A percentile compares a stretch with the other conserved stretches of the same genome.
Conservation (phyloP, 2,888 invertebrate species). For the Slavum lentiscoides region DNA sequence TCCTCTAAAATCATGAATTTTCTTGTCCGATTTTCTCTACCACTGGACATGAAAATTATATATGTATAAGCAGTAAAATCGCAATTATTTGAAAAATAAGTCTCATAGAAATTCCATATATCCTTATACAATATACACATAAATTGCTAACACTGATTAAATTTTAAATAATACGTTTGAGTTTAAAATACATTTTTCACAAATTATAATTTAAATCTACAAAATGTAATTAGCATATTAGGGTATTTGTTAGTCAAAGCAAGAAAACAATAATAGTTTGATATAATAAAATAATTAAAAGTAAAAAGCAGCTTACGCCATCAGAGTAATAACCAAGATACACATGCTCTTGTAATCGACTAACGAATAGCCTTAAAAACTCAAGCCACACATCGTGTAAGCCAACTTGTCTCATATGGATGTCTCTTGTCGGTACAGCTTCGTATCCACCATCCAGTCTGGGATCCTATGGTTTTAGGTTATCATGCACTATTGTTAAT, state of each 20-base stretch:
- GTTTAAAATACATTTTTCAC: no score
- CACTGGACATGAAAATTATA: no score
- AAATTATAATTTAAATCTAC: background rate
- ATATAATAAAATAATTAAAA: slow-evolving; percentile 7
- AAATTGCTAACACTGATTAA: no score
- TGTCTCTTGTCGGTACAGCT: slow-evolving; percentile 68
- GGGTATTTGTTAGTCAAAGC: slow-evolving; percentile 10
- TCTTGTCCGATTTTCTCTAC: no score
- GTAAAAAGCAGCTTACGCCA: slow-evolving; percentile 56
- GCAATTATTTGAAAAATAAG: no score
- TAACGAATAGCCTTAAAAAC: slow-evolving; percentile 67
- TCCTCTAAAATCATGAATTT: no score
- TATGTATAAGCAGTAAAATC: no score
- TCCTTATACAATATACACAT: no score
- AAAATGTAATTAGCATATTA: background rate
- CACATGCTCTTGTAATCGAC: slow-evolving; percentile 65
- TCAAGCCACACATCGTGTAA: slow-evolving; percentile 67
- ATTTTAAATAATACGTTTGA: no score
- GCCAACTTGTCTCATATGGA: slow-evolving; percentile 72
- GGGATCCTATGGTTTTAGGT: slow-evolving; percentile 58
- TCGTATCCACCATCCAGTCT: slow-evolving; percentile 62
- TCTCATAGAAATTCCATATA: no score
- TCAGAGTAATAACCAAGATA: slow-evolving; percentile 57
- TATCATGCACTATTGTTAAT: slow-evolving; percentile 50
- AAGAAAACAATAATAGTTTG: background rate